Evolutionary conservation across 2,888 invertebrate species (phyloP), one percentile per base, ranked within the genome.

Genomic region (Heliconius aoede): DNA sequence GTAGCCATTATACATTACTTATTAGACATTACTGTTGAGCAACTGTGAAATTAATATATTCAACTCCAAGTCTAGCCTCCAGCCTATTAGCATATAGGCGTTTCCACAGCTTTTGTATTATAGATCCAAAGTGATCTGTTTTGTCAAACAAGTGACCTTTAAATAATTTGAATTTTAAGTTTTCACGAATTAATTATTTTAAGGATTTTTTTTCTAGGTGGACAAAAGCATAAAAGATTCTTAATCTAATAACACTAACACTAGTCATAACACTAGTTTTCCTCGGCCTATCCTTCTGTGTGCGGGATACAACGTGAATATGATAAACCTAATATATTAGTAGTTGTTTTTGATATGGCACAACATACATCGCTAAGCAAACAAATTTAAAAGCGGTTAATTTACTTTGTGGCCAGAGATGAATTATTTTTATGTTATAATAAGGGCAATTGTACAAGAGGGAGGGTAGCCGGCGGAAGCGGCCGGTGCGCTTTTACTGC

Each of bases 381-480:
- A 87, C 81, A 86, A 79, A 79, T 83, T 85, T 87, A 85, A 85
- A 84, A 84, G 84, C 78, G 81, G 79, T 82, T 85, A 84, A 85
- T 85, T 83, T 84, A 85, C 85, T 85, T 86, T 87, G 86, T 85
- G 85, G 86, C 81, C 81, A 83, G 84, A 83, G 86, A 85, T 86
- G 86, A 87, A 88, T 89, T 85, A 89, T 84, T 86, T 90, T 89
- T 89, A 90, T 89, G 86, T 88, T 87, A 89, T 90, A 89, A 89
- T 90, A 88, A 86, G 85, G 85, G 83, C 85, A 87, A 88, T 88
- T 84, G 86, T 80, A 82, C 83, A 46, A 64, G 85, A 79, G 81
- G 81, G 72, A 76, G 80, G 82, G 76, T 81, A 76, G 77, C 79
- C 78, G 76, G 81, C 84, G 84, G 84, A 84, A 84, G 81, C 81